Evolutionary conservation across 2,797 vertebrate genomes (phyloP), one percentile per base, ranked within the genome.

Genomic region (Serranus cabrilla): DNA sequence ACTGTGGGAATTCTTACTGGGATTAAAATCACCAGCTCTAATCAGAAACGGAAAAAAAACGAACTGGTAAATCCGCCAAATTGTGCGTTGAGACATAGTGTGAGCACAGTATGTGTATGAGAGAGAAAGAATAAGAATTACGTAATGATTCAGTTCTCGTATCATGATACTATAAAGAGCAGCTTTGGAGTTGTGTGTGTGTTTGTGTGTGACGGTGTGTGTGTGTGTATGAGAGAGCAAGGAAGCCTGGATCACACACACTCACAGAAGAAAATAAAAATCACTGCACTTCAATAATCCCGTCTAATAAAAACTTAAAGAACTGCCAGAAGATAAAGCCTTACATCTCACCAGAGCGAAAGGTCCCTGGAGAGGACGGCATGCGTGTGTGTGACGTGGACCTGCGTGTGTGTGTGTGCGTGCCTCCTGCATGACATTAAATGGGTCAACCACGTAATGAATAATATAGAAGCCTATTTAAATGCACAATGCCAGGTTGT

Each of bases 1-100:
- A 89, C 87, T 93, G 88, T 90, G 88, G 86, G 89, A 92, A 93
- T 92, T 90, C 87, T 90, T 91, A 87, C 87, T 86, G 79, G 87
- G 84, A 91, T 91, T 89, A 83, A 86, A 87, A 89, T 88, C 78
- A 71, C 73, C 78, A 84, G 87, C 82, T 87, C 84, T 88, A 88
- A 91, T 91, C 85, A 90, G 62, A 79, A 85, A 92, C 3, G 1
- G 20, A 18, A 76, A 71, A 58, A 52, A 63, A 73, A 60, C 50
- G 1, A 37, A 60, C 39, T 9, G 27, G 62, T 56, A 86, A 87
- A 88, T 84, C 86, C 42, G 31, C 27, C 66, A 84, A 81, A 89
- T 39, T 82, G 83, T 65, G 75, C 12, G 11, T 39, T 76, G 66
- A 78, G 65, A 86, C 75, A 72, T 43, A 57, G 40, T 54, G 55